Evolutionary conservation across 92 coral and sea anemone species (phyloP), one percentile per base, ranked within the genome.

Genomic region (Zoanthus gigantus): DNA sequence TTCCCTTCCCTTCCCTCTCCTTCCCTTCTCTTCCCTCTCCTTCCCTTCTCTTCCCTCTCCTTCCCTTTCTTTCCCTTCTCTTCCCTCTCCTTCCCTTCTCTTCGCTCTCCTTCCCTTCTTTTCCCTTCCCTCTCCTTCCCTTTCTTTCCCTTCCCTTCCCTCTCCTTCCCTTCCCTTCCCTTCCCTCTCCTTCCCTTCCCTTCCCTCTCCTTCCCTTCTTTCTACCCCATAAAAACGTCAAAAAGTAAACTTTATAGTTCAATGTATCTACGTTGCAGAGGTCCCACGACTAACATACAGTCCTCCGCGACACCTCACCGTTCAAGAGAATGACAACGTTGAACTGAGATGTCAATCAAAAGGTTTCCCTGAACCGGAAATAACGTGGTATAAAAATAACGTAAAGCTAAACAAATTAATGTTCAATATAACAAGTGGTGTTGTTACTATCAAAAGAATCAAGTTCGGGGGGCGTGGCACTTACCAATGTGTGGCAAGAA

Each of bases 351-450:
- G 93, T 79, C 42, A 72, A 71, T 71, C 94, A 48, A 14, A 63
- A 46, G 98, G 98, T 46, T 92, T 92, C 63, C 98, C 98, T 0
- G 46, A 42, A 52, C 98, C 98, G 23, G 88, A 76, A 58, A 53
- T 92, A 91, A 89, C 92, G 79, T 94, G 98, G 98, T 90, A 79
- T 72, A 92, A 91, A 58, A 77, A 79, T 45, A 86, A 68, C 15
- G 60, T 74, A 23, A 56, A 89, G 65, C 30, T 88, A 47, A 65
- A 77, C 60, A 74, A 58, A 13, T 66, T 79, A 18, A 10, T 42
- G 48, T 82, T 73, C 61, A 74, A 85, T 46, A 48, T 60, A 31
- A 90, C 74, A 11, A 92, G 73, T 44, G 94, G 94, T 16, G 57
- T 17, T n/a, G 28, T 94, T 58, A 82, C 86, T 2, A 82, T 94